These are phyloP conservation scores for Drosophila trapezifrons DNA, from an alignment of 1,140 invertebrate species.

Conservation along the genomic window DNA sequence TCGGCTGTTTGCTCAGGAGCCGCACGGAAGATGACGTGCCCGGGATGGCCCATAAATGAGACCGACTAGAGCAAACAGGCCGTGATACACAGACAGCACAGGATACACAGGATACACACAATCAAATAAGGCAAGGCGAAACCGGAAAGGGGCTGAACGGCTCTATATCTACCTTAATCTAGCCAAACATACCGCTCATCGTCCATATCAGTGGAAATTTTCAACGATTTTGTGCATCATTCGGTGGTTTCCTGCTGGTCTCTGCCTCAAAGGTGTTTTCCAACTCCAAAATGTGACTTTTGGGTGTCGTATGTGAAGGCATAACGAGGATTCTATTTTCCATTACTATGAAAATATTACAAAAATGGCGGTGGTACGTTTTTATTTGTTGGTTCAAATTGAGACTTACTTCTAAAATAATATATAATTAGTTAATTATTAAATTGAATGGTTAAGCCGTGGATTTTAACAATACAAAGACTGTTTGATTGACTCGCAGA, in stretches of 20 bases:
- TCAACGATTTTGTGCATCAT: constrained; percentile 9
- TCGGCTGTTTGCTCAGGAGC: constrained; percentile 48
- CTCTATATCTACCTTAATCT: constrained; percentile 35
- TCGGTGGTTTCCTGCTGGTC: too few relatives aligned
- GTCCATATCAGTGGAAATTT: constrained; percentile 7
- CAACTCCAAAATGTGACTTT: not conserved
- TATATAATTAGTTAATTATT: too few relatives aligned
- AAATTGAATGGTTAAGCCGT: too few relatives aligned
- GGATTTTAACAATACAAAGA: too few relatives aligned
- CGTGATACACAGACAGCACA: not conserved
- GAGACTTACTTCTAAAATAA: too few relatives aligned
- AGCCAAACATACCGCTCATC: constrained; percentile 19
- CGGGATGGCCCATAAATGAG: constrained; percentile 52
- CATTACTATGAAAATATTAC: too few relatives aligned
- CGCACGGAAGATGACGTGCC: constrained; percentile 57
- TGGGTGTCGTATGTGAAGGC: too few relatives aligned
- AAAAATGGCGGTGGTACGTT: too few relatives aligned
- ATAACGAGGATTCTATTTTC: too few relatives aligned
- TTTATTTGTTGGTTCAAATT: too few relatives aligned
- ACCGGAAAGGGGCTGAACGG: constrained; percentile 37
- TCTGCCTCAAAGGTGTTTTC: not conserved
- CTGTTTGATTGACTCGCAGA: too few relatives aligned
- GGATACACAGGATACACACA: constrained; percentile 25
- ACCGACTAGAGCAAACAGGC: constrained; percentile 40
- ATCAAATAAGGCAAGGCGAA: constrained; percentile 34